Evolutionary conservation across 1,140 invertebrate species (phyloP).

Genomic region (Conus betulinus): DNA sequence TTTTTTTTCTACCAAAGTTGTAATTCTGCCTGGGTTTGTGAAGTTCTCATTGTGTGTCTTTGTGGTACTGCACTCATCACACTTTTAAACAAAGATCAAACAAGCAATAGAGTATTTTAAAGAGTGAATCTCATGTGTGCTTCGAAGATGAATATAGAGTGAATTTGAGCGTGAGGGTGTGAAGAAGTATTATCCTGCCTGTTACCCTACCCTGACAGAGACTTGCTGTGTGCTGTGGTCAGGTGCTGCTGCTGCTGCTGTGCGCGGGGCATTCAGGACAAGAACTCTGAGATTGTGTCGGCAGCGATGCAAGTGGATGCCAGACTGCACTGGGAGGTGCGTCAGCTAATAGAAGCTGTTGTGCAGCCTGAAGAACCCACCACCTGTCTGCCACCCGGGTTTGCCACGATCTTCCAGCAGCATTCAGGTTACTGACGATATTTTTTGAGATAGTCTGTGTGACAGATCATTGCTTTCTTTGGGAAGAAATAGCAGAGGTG

Average conservation of each 20-base stretch:
- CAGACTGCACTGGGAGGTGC: conserved; percentile 33
- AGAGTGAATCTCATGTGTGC: too few relatives aligned
- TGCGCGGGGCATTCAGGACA: conserved; percentile 34
- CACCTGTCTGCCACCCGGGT: conserved; percentile 16
- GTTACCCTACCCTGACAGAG: background rate
- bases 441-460: too few relatives aligned
- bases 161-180: background rate
- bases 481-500: too few relatives aligned
- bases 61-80: too few relatives aligned
- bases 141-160: too few relatives aligned
- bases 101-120: too few relatives aligned
- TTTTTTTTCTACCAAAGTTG: background rate
- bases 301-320: conserved; percentile 40
- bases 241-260: conserved; percentile 37
- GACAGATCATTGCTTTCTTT: too few relatives aligned
- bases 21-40: too few relatives aligned
- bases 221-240: background rate
- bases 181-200: background rate
- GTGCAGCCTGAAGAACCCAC: conserved; percentile 27
- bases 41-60: too few relatives aligned
- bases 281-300: conserved; percentile 21
- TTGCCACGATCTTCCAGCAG: conserved; percentile 33
- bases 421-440: conserved; percentile 25
- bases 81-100: too few relatives aligned
- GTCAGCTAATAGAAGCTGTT: conserved; percentile 39